These are phyloP conservation scores for Pyrocephalus nanus DNA, from an alignment of 2,797 vertebrate genomes.

Conservation along the genomic window DNA sequence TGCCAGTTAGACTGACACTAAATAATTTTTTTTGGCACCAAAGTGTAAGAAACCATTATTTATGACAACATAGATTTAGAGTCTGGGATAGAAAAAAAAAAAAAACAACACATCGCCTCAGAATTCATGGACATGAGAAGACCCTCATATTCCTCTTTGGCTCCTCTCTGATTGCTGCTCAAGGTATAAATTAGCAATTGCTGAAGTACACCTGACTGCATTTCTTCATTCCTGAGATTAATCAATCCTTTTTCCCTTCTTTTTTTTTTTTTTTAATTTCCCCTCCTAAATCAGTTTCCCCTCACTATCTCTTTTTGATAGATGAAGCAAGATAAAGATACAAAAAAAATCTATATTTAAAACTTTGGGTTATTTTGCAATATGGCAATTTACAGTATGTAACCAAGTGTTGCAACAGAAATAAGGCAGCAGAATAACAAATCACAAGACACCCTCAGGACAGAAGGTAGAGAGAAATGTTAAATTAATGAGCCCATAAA, in stretches of 20 bases:
- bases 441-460: slow-evolving; percentile 92
- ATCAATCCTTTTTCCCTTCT: not conserved
- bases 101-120: not conserved
- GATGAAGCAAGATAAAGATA: slow-evolving; percentile 59
- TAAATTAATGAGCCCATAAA: slow-evolving; percentile 99
- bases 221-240: not conserved
- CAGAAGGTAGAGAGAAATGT: slow-evolving; percentile 98
- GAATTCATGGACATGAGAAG: not conserved
- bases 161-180: not conserved
- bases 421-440: slow-evolving; percentile 89
- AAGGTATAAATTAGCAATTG: slow-evolving; percentile 9
- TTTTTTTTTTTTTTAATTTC: not conserved
- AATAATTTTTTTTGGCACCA: slow-evolving; percentile 55
- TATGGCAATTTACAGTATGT: slow-evolving; percentile 86
- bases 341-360: slow-evolving; percentile 74
- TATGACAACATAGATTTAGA: slow-evolving; percentile 14
- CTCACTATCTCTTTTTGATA: slow-evolving; percentile 27
- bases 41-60: not conserved
- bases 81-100: slow-evolving; percentile 2
- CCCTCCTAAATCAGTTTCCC: slow-evolving; percentile 19
- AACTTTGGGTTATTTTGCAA: slow-evolving; percentile 79
- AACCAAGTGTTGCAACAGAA: slow-evolving; percentile 84
- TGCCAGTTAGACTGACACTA: slow-evolving; percentile 47
- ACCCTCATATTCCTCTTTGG: not conserved
- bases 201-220: slow-evolving; percentile 40